Percentiles rank a stretch among this genome's conserved stretches.
These are phyloP conservation scores for Clarias gariepinus DNA, from an alignment of 2,113 vertebrate genomes.

Conservation along the genomic window DNA sequence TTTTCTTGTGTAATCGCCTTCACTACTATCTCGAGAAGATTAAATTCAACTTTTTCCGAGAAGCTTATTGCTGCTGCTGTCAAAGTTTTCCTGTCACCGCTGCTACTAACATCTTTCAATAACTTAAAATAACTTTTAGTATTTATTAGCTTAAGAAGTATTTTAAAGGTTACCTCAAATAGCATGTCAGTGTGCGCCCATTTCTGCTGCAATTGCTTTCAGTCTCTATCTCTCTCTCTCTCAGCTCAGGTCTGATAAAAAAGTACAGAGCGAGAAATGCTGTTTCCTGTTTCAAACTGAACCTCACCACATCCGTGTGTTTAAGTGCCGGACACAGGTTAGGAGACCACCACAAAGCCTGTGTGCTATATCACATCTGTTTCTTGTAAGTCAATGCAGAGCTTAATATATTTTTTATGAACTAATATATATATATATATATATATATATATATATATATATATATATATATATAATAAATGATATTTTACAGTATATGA, in stretches of 20 bases:
- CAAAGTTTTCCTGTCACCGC: neutral
- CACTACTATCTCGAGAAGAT: neutral
- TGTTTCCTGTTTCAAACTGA: conserved; percentile 55
- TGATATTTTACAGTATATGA: too few relatives aligned
- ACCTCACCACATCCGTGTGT: conserved; percentile 49
- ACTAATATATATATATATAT: too few relatives aligned
- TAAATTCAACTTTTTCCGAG: neutral
- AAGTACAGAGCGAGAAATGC: neutral
- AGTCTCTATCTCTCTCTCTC: neutral
- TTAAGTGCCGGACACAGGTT: conserved; percentile 31
- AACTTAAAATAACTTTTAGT: neutral
- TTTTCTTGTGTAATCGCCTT: neutral
- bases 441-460: too few relatives aligned
- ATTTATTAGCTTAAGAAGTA: neutral
- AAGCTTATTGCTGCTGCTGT: neutral
- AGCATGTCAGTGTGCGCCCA: neutral
- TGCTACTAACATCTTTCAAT: neutral
- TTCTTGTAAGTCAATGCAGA: neutral
- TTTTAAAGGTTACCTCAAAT: conserved; percentile 30
- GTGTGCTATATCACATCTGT: neutral
- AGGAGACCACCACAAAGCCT: conserved; percentile 49
- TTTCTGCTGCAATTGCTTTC: neutral
- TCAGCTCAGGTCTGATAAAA: neutral
- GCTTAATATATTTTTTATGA: neutral
- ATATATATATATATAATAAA: neutral